A percentile compares a stretch with the other conserved stretches of the same genome.
Evolutionary conservation across 2,113 vertebrate genomes (phyloP).

Genomic region (Sinocyclocheilus anophthalmus): DNA sequence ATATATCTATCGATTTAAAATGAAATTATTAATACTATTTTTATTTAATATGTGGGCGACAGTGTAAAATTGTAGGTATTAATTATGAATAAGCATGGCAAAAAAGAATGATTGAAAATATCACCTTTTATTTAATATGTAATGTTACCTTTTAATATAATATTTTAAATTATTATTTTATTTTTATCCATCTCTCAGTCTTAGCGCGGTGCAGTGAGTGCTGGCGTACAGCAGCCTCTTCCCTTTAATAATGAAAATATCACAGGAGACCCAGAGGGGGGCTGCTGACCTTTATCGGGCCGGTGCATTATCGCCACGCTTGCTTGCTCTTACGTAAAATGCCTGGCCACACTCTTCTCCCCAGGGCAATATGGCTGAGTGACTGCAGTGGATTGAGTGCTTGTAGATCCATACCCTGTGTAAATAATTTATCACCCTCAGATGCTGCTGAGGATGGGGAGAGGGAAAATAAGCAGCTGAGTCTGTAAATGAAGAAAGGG

Average conservation of each 20-base stretch:
- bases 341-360: conserved; percentile 65
- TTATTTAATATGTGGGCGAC: too few species aligned
- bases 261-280: conserved; percentile 73
- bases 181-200: background rate
- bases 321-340: conserved; percentile 74
- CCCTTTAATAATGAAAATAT: conserved; percentile 76
- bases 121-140: too few species aligned
- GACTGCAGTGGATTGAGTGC: conserved; percentile 64
- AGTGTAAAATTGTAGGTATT: too few species aligned
- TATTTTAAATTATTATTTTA: too few species aligned
- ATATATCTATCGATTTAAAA: too few species aligned
- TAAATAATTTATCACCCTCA: conserved; percentile 72
- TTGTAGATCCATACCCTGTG: conserved; percentile 69
- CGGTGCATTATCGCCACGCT: conserved; percentile 69
- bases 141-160: too few species aligned
- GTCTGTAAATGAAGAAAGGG: conserved; percentile 38
- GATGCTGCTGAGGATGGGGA: conserved; percentile 42
- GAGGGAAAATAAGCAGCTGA: conserved; percentile 44
- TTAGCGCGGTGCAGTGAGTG: conserved; percentile 36
- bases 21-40: too few species aligned
- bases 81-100: too few species aligned
- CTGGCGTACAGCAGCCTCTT: conserved; percentile 52
- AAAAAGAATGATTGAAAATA: too few species aligned
- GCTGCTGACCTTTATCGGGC: conserved; percentile 74
- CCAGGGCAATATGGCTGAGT: conserved; percentile 65